Base-by-base conservation (phyloP, 2,113 vertebrate species). In the Hirundichthys speculiger region DNA sequence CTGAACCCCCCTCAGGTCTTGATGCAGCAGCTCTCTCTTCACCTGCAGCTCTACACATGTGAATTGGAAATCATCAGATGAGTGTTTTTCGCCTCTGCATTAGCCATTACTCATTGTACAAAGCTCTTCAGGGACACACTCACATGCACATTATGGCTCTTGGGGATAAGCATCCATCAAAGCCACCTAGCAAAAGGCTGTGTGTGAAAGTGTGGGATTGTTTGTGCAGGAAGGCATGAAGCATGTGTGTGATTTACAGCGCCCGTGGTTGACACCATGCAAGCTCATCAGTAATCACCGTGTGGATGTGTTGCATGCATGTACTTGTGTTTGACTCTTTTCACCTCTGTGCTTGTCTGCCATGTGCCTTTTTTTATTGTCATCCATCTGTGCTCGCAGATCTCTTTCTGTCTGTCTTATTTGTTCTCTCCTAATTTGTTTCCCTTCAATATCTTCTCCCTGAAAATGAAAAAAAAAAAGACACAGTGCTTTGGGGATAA, bases 331-430 rank as follows among this genome's bases (percentile, higher is more conserved):
- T 69, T 52, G 40, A 63, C 20, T 64, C 21, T 47, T 42, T 49
- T 86, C 73, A 94, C 92, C 92, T 88, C 21, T 80, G 9, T 77
- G 77, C 72, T 83, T 91, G 1, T 88, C 72, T 68, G 59, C 15
- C 19, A 47, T 51, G 22, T 47, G 62, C 18, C 39, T 79, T 69
- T 65, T 89, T 71, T 89, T 79, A 38, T 75, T 79, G 3, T 67
- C 80, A 20, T 88, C 81, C 62, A 42, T 91, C 84, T 94, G 92
- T 24, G 59, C 61, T 56, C 25, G 76, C 21, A 93, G 82, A 24
- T 75, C 75, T 79, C 51, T 75, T 47, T 84, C 75, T 25, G 69
- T 80, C 62, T 72, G 49, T 64, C 77, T 80, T 45, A 84, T 88
- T 84, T 90, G 84, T 55, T 79, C 79, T 66, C 69, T 88, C 55